Evolutionary conservation across 2,113 vertebrate species (phyloP).

Genomic region (Corvus moneduloides): DNA sequence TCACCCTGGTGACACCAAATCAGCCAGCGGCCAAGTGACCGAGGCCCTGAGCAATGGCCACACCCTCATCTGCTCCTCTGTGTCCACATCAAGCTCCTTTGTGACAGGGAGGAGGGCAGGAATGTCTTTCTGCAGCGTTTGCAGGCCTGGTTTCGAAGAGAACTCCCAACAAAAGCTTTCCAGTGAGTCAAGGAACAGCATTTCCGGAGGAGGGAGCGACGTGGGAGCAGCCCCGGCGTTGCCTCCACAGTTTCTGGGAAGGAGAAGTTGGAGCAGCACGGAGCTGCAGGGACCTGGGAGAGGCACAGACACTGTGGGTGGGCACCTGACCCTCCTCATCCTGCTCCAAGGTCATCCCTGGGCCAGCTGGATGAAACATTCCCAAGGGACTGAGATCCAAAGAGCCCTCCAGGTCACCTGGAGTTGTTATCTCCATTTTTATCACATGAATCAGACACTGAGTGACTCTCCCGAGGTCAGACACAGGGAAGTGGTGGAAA

Average conservation of each 20-base stretch:
- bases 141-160: background rate
- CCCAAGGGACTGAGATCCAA: fast-evolving
- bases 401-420: background rate
- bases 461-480: background rate
- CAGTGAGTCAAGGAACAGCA: conserved; percentile 28
- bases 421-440: background rate
- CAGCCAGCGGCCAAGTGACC: background rate
- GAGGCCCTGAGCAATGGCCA: fast-evolving
- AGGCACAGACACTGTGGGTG: background rate
- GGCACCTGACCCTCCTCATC: background rate
- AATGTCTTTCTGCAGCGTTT: background rate
- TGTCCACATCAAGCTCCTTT: background rate
- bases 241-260: background rate
- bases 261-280: background rate
- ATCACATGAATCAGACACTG: fast-evolving
- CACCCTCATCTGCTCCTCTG: background rate
- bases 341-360: background rate
- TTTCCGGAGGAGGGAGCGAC: background rate
- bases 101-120: background rate
- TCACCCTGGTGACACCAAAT: background rate
- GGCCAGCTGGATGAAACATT: background rate
- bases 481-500: background rate
- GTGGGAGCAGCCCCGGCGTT: background rate
- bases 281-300: background rate
- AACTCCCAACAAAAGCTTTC: background rate